A percentile compares a stretch with the other conserved stretches of the same genome.
Evolutionary conservation across 1,140 invertebrate species (phyloP).

Genomic region (Drosophila chauvacae): DNA sequence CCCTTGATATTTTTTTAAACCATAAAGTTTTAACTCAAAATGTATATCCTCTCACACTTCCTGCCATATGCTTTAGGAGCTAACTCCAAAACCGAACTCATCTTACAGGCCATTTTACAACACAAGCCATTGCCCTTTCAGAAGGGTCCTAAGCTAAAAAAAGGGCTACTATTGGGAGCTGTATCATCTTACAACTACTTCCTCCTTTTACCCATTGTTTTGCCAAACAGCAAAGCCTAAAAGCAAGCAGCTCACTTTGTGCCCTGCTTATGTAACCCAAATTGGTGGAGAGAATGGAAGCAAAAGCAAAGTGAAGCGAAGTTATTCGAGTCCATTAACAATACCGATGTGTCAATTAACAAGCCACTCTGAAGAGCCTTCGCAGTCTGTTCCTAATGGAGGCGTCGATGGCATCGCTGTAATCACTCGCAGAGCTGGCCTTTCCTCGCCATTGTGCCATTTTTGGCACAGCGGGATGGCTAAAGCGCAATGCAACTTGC

Average conservation of each 20-base stretch:
- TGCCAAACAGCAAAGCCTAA: constrained; percentile 26
- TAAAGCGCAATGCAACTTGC: constrained; percentile 65
- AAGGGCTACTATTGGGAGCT: constrained; percentile 5
- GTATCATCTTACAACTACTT: constrained; percentile 19
- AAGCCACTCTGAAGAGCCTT: constrained; percentile 44
- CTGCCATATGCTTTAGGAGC: neutral
- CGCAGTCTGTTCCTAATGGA: constrained; percentile 65
- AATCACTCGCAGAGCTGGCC: neutral
- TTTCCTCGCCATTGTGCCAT: constrained; percentile 58
- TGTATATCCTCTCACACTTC: neutral
- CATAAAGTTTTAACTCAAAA: neutral
- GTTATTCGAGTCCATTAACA: constrained; percentile 70
- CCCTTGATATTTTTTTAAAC: no score
- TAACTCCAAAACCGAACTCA: neutral
- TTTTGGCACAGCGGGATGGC: constrained; percentile 61
- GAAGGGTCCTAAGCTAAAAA: neutral
- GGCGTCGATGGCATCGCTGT: constrained; percentile 46
- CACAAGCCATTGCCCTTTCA: constrained; percentile 12
- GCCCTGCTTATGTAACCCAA: constrained; percentile 42
- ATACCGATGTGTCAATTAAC: constrained; percentile 60
- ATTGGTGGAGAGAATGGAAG: constrained; percentile 15
- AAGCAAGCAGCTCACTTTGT: constrained; percentile 20
- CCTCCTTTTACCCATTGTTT: constrained; percentile 31
- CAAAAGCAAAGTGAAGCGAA: neutral
- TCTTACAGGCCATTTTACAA: neutral